A percentile compares a stretch with the other conserved stretches of the same genome.
These are phyloP conservation scores for Amblyteles armatorius DNA, from an alignment of 2,888 invertebrate genomes.

Conservation along the genomic window DNA sequence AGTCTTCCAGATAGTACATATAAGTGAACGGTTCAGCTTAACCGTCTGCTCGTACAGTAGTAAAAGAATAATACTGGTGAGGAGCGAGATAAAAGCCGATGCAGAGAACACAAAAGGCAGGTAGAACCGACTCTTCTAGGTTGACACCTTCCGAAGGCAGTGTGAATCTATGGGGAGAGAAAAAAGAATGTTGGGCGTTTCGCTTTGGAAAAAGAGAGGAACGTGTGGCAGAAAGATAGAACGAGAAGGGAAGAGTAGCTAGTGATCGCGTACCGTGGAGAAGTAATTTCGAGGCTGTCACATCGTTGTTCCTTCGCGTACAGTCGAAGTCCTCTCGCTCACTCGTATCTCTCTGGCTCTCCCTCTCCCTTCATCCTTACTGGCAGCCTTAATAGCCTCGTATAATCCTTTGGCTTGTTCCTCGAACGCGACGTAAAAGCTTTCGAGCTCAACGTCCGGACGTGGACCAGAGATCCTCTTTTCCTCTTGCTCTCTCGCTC, in stretches of 20 bases:
- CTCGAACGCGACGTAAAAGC: constrained; percentile 65
- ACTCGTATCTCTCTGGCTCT: constrained; percentile 18
- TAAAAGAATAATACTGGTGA: neutral
- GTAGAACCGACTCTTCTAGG: constrained; percentile 1
- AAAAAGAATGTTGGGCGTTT: constrained; percentile 3
- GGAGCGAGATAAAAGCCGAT: neutral
- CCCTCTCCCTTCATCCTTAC: constrained; percentile 32
- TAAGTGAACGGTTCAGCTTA: constrained; percentile 9
- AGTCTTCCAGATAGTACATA: neutral
- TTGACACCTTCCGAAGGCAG: constrained; percentile 23
- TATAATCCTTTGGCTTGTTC: constrained; percentile 66
- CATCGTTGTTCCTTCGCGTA: constrained; percentile 65
- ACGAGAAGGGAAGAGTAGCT: constrained; percentile 44
- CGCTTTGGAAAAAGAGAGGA: constrained; percentile 1
- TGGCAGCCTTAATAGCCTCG: constrained; percentile 64
- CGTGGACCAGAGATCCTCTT: constrained; percentile 19
- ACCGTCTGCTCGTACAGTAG: neutral
- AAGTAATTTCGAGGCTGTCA: constrained; percentile 66
- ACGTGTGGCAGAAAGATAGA: constrained; percentile 27
- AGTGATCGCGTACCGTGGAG: constrained; percentile 58
- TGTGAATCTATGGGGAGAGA: neutral
- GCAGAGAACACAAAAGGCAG: constrained; percentile 5
- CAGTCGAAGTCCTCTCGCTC: constrained; percentile 45
- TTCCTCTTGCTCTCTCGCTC: constrained; percentile 22
- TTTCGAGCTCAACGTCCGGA: constrained; percentile 62